Evolutionary conservation across 2,113 vertebrate genomes (phyloP).

Genomic region (Copsychus sechellarum): DNA sequence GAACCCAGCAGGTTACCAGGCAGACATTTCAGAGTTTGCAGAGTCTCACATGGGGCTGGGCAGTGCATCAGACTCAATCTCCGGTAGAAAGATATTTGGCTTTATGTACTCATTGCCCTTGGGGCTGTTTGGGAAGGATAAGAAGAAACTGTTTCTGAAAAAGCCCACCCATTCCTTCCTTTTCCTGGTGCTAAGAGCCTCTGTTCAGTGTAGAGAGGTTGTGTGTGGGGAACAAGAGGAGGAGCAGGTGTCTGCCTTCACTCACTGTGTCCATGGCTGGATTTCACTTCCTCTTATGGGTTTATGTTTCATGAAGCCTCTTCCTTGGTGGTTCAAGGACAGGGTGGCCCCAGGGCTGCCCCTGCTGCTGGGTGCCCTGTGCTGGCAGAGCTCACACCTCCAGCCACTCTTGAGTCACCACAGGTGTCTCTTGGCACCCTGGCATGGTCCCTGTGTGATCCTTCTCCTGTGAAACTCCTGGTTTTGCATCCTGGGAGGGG

Average conservation of each 20-base stretch:
- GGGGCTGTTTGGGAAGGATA: not conserved
- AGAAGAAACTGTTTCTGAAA: not conserved
- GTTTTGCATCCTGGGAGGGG: not conserved
- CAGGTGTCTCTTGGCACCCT: accelerated
- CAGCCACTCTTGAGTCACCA: not conserved
- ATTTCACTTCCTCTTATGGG: not conserved
- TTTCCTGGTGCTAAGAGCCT: not conserved
- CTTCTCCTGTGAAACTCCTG: not conserved
- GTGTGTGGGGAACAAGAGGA: not conserved
- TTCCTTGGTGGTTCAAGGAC: not conserved
- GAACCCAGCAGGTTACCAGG: not conserved
- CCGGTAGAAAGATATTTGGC: not conserved
- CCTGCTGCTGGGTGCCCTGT: not conserved
- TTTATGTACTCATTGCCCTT: not conserved
- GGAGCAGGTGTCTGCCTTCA: not conserved
- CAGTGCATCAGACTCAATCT: not conserved
- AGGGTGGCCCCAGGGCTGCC: not conserved
- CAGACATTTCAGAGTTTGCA: not conserved
- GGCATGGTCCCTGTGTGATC: not conserved
- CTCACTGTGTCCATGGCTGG: accelerated
- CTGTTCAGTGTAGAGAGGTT: not conserved
- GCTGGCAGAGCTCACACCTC: not conserved
- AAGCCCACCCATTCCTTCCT: not conserved
- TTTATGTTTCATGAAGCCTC: not conserved
- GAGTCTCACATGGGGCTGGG: not conserved